phyloP scores from a whole-genome alignment of 1,140 invertebrate species.

The Drosophila obscura region DNA sequence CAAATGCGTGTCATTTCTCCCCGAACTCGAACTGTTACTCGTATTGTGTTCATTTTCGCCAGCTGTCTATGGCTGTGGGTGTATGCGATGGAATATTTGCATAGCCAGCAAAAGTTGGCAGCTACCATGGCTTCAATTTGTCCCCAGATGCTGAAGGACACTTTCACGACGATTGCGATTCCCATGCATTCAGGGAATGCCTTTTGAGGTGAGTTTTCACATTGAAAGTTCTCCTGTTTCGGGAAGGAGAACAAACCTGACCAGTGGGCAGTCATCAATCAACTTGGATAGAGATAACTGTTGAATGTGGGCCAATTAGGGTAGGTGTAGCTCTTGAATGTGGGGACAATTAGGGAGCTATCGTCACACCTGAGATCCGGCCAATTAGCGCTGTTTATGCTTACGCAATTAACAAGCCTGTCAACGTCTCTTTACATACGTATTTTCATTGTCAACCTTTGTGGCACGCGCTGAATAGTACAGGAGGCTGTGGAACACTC shows the following conservation, averaged over 20 bases:
- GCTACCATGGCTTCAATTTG: slow-evolving; percentile 39
- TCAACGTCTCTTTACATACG: slow-evolving; percentile 42
- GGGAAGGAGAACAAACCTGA: neutral
- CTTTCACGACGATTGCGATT: slow-evolving; percentile 14
- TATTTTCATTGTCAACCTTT: slow-evolving; percentile 30
- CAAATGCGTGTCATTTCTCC: neutral
- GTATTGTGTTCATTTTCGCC: slow-evolving; percentile 19
- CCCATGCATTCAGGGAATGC: slow-evolving; percentile 35
- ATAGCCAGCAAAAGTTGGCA: slow-evolving; percentile 46
- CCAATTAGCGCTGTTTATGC: too few relatives aligned
- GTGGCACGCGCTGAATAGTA: slow-evolving; percentile 4
- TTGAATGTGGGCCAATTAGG: slow-evolving; percentile 37
- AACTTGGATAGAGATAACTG: slow-evolving; percentile 17
- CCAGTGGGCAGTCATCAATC: slow-evolving; percentile 19
- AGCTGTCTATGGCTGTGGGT: neutral
- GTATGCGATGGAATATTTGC: slow-evolving; percentile 40
- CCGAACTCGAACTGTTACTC: neutral
- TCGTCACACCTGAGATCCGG: too few relatives aligned
- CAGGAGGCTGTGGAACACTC: slow-evolving; percentile 7
- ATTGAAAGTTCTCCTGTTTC: slow-evolving; percentile 1
- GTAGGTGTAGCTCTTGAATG: slow-evolving; percentile 24
- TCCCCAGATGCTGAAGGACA: slow-evolving; percentile 1
- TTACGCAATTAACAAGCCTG: slow-evolving; percentile 52
- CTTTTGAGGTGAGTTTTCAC: slow-evolving; percentile 36
- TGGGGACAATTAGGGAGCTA: slow-evolving; percentile 41